Percentiles rank a stretch among this genome's conserved stretches.
Evolutionary conservation across 2,113 vertebrate species (phyloP).

Genomic region (Grus americana): DNA sequence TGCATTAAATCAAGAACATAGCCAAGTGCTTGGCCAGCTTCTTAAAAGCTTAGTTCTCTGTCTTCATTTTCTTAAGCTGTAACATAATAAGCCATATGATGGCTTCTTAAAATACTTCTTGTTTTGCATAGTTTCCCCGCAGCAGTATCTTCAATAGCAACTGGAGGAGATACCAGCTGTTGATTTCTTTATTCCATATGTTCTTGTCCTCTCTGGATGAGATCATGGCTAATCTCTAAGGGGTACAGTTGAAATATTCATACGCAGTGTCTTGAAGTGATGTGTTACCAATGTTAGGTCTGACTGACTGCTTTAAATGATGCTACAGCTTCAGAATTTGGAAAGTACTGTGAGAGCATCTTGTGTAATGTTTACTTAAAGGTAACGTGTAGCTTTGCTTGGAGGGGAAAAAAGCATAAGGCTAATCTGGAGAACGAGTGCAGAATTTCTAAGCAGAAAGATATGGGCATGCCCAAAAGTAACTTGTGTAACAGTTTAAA

Average conservation of each 20-base stretch:
- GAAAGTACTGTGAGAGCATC: not conserved
- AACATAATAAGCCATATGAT: not conserved
- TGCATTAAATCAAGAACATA: not conserved
- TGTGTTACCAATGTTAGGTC: not conserved
- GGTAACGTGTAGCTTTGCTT: not conserved
- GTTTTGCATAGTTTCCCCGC: not conserved
- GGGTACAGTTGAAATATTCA: not conserved
- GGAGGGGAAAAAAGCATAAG: rapidly evolving
- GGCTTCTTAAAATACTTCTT: slow-evolving; percentile 7
- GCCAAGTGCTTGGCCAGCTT: not conserved
- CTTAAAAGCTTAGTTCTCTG: not conserved
- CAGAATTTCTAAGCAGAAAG: not conserved
- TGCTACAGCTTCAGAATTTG: not conserved
- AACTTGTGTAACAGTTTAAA: not conserved
- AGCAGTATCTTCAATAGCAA: not conserved
- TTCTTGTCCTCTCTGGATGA: not conserved
- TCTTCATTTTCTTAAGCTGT: not conserved
- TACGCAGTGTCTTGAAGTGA: not conserved
- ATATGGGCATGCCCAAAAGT: rapidly evolving
- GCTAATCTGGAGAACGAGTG: not conserved
- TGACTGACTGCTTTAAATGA: not conserved
- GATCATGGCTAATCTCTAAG: not conserved
- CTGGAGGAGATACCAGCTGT: not conserved
- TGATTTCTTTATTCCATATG: not conserved
- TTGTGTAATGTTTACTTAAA: not conserved